Evolutionary conservation across 2,113 vertebrate genomes (phyloP).

Genomic region (Gracilinanus agilis): DNA sequence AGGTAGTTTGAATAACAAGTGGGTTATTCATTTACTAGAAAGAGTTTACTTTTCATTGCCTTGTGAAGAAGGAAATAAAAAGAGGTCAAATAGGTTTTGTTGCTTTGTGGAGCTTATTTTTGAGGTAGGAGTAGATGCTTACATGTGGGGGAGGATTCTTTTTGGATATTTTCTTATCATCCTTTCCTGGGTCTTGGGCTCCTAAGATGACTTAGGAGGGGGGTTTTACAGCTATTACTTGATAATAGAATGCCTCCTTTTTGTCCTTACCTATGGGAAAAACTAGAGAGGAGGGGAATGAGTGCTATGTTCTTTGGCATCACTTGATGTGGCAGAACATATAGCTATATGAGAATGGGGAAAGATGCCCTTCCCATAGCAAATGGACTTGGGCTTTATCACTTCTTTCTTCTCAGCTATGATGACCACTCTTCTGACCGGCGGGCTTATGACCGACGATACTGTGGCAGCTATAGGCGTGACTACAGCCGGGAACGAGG

Average conservation of each 20-base stretch:
- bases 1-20: background rate
- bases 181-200: background rate
- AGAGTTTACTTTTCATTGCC: background rate
- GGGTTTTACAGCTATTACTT: background rate
- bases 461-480: slow-evolving; percentile 90
- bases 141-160: background rate
- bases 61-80: background rate
- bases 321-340: background rate
- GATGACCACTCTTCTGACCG: slow-evolving; percentile 92
- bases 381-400: background rate
- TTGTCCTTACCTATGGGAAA: background rate
- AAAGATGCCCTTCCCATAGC: background rate
- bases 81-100: background rate
- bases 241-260: background rate
- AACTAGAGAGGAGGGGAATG: background rate
- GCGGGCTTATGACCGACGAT: slow-evolving; percentile 91
- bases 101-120: background rate
- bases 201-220: background rate
- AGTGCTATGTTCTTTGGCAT: background rate
- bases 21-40: background rate
- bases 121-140: background rate
- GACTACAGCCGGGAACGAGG: slow-evolving; percentile 91
- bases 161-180: background rate
- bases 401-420: slow-evolving; percentile 81
- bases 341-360: background rate